These are phyloP conservation scores for Cichlasoma orientale DNA, from an alignment of 2,797 vertebrate genomes.

Conservation along the genomic window DNA sequence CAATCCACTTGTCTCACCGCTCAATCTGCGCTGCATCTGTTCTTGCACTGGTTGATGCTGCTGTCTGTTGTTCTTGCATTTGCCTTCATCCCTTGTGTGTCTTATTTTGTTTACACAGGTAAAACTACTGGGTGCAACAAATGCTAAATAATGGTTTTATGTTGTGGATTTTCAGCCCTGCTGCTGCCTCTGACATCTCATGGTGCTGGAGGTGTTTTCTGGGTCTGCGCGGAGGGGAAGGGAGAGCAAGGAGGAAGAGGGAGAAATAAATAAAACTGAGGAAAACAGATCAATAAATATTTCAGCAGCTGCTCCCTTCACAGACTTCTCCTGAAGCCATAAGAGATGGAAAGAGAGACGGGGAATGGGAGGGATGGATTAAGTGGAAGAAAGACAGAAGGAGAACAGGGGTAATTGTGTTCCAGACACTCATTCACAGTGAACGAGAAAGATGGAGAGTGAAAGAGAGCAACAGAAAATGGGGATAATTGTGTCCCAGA, in stretches of 20 bases:
- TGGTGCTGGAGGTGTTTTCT: conserved; percentile 59
- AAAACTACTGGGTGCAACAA: conserved; percentile 64
- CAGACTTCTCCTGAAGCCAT: conserved; percentile 76
- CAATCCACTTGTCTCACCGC: conserved; percentile 42
- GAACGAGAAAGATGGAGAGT: conserved; percentile 56
- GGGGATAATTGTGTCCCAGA: conserved; percentile 69
- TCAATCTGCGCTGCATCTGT: conserved; percentile 41
- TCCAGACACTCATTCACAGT: conserved; percentile 65
- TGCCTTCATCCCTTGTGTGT: conserved; percentile 40
- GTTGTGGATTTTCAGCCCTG: conserved; percentile 62
- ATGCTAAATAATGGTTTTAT: conserved; percentile 70
- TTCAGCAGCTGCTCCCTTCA: conserved; percentile 81
- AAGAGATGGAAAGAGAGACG: conserved; percentile 49
- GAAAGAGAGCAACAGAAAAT: conserved; percentile 64
- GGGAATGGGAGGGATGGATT: conserved; percentile 35
- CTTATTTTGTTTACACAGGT: conserved; percentile 70
- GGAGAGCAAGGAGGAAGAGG: conserved; percentile 51
- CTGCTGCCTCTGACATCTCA: conserved; percentile 61
- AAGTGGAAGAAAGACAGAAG: conserved; percentile 41
- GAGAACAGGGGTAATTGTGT: conserved; percentile 72
- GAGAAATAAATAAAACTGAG: conserved; percentile 80
- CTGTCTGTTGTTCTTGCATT: conserved; percentile 20
- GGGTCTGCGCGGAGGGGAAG: conserved; percentile 44
- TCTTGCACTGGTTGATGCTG: conserved; percentile 2
- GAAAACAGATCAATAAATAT: conserved; percentile 88